A percentile compares a stretch with the other conserved stretches of the same genome.
These are phyloP conservation scores for Malurus leucopterus DNA, from an alignment of 2,797 vertebrate species.

Conservation along the genomic window DNA sequence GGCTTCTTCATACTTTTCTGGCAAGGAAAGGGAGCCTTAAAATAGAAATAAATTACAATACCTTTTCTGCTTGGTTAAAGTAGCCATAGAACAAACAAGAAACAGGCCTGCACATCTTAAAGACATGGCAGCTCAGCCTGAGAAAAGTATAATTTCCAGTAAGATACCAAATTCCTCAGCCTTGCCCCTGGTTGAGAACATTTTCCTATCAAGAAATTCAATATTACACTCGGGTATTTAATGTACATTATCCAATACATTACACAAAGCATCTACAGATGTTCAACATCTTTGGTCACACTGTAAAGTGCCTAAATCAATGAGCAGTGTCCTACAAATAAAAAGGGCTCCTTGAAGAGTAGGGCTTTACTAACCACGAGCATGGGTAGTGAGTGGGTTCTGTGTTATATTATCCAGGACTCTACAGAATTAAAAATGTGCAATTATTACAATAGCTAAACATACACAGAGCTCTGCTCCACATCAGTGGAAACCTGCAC, in stretches of 20 bases:
- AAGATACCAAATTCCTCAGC: not conserved
- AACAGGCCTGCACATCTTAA: constrained; percentile 17
- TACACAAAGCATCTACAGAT: not conserved
- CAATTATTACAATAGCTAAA: not conserved
- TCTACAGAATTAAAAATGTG: not conserved
- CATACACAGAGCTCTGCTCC: not conserved
- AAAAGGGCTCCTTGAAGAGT: not conserved
- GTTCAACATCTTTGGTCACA: not conserved
- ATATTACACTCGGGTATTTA: not conserved
- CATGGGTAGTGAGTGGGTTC: not conserved
- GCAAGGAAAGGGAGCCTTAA: not conserved
- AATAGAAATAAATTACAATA: constrained; percentile 1
- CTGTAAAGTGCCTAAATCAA: not conserved
- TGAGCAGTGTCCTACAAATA: not conserved
- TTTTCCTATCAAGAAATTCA: not conserved
- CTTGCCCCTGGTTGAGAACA: not conserved
- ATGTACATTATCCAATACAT: rapidly evolving
- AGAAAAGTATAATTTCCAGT: not conserved
- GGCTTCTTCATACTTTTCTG: not conserved
- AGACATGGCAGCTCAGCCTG: not conserved
- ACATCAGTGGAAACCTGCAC: not conserved
- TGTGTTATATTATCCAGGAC: not conserved
- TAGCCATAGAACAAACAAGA: constrained; percentile 16
- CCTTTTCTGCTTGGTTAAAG: constrained; percentile 10
- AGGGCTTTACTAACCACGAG: not conserved